Evolutionary conservation across 2,888 invertebrate genomes (phyloP), one percentile per base, ranked within the genome.

Genomic region (Erpobdella octoculata): DNA sequence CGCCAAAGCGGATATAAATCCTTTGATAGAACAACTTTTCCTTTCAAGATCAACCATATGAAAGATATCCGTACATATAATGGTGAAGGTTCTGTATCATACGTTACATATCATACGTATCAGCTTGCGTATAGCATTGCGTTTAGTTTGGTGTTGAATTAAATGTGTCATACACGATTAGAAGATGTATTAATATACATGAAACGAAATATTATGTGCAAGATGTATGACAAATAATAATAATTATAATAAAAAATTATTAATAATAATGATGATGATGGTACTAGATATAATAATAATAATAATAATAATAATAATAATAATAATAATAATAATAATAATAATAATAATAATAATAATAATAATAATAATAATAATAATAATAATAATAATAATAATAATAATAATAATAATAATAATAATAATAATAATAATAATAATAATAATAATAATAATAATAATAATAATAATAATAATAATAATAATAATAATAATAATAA

Each of bases 311-410:
- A 33, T 61, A 61, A 33, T 61, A 21, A 33, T 61, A 61, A 33
- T 61, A 21, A 33, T 61, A 61, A 33, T 61, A 21, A 33, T 61
- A 61, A 33, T 61, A 21, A 33, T 61, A 61, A 33, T 61, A 21
- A 33, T 61, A 61, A 33, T 61, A 21, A 33, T 61, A 61, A 33
- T 61, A 61, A 33, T 61, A 61, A 33, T 61, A 61, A 33, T 61
- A 61, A 33, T 33, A 61, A 33, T 61, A 61, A 33, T 61, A 31
- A 33, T 61, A 61, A 33, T 61, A 61, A 33, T 61, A 61, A 33
- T 61, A 61, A 33, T 61, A 61, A 33, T 61, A 61, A 33, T 61
- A 61, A 33, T 61, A 61, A 33, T 61, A 61, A 33, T 6, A 6
- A 5, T 61, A 61, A 33, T 61, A 61, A 33, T 61, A 61, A 5